Evolutionary conservation across 2,113 vertebrate genomes (phyloP), one percentile per base, ranked within the genome.

Genomic region (Octodon degus): DNA sequence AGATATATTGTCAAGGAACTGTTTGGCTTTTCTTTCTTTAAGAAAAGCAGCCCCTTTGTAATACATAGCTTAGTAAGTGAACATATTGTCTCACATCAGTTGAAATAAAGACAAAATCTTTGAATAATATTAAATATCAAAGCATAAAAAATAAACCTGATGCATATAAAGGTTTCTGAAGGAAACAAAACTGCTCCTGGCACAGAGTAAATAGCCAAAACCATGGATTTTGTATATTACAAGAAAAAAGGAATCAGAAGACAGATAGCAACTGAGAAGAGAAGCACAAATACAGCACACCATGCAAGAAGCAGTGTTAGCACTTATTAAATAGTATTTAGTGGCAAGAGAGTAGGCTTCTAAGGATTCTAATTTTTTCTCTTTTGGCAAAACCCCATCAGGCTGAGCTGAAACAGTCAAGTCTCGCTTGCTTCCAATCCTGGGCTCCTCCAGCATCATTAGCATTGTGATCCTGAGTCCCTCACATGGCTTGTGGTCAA

Each of bases 41-140:
- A 37, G 77, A 86, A 96, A 93, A 30, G 30, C 50, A 87, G 63
- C 1, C n/a, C 62, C n/a, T 77, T 9, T 40, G 67, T 0, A 91
- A 86, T 53, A 77, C 47, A 53, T 11, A 91, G 25, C 4, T 72
- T 90, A 53, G 50, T 92, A 89, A 83, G 14, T 58, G 17, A 90
- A 20, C 8, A 85, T 5, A 50, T 9, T 90, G 82, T 62, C 22
- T 74, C 76, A 82, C 74, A 37, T 70, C 55, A 74, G 70, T 72
- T 58, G 53, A 43, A 88, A 80, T 20, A 63, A 94, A 92, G 79
- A 47, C 1, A 86, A 86, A 92, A 92, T 11, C 0, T 91, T 30
- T 96, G 58, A 86, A 27, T 77, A 9, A 3, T 85, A 40, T 77
- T 76, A 91, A 96, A 63, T 47, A 95, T 70, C 17, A 68, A 96